Base-by-base conservation (phyloP, 92 coral and sea anemone genomes). In the Actinostola sp. region DNA sequence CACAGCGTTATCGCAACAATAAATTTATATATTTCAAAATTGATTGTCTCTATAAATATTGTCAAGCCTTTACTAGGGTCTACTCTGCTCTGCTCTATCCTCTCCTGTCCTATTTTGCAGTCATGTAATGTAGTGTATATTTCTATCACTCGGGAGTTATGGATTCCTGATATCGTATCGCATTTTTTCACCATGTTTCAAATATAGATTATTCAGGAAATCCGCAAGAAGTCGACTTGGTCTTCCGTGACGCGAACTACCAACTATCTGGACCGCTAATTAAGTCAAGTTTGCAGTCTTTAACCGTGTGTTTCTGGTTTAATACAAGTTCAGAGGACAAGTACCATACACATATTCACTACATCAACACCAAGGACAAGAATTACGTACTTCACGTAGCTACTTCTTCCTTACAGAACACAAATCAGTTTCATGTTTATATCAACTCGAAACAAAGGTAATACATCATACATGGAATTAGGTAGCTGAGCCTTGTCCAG, bases 251-350 rank as follows among this genome's bases (percentile, higher is more conserved):
- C 28, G 21, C 63, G 27, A 36, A 53, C 1, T 53, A 20, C 28
- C 36, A 25, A 57, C 4, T 57, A 36, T 4, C 6, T 36, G 42
- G 42, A 6, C 53, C 19, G 4, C 19, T 17, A 15, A 30, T 13
- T 6, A 4, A 1, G 21, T 9, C 70, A 24, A 16, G 0, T 8
- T 25, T 71, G 21, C 35, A 21, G 31, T 44, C 54, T 10, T 13
- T 72, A 11, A 73, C 79, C 0, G 70, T 34, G 15, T 73, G 79
- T 49, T 48, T 44, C 31, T 73, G 79, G 79, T 60, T 59, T 49
- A 73, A 73, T 17, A 41, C 79, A 32, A 73, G 57, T 8, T 2
- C 71, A 12, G 34, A 26, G 10, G 13, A 71, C 31, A 56, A 36
- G 45, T 55, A 71, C 44, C 77, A 71, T 10, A 20, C 31, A 0